Conservation (phyloP, 2,797 vertebrate species). For the Ptychobarbus kaznakovi region DNA sequence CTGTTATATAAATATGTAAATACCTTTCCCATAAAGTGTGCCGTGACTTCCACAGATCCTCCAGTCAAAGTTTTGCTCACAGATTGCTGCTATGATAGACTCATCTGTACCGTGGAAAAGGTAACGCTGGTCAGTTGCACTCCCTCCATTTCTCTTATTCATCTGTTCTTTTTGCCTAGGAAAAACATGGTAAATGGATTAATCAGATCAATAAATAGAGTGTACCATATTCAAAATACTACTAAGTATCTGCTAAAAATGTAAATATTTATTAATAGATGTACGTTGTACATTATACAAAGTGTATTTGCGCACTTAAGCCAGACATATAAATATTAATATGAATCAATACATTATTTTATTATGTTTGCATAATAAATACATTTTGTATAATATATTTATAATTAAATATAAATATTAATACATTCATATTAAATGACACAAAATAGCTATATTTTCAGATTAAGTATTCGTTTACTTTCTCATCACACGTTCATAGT, state of each 20-base stretch:
- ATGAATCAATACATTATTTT: background rate
- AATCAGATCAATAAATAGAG: background rate
- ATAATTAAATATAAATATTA: background rate
- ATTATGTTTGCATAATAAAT: background rate
- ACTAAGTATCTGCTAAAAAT: background rate
- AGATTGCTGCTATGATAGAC: slow-evolving; percentile 75
- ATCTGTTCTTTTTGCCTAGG: slow-evolving; percentile 82
- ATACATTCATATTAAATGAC: background rate
- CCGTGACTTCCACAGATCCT: slow-evolving; percentile 79
- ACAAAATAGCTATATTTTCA: background rate
- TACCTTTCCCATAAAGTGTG: slow-evolving; percentile 81
- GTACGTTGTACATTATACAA: background rate
- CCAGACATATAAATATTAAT: background rate
- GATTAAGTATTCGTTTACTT: background rate
- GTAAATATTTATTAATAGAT: background rate
- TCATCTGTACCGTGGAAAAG: slow-evolving; percentile 81
- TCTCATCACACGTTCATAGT: no score
- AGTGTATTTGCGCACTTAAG: background rate
- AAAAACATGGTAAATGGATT: background rate
- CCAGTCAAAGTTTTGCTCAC: slow-evolving; percentile 87
- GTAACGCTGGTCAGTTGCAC: slow-evolving; percentile 67
- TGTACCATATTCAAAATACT: background rate
- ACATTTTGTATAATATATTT: background rate
- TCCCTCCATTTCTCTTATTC: slow-evolving; percentile 70
- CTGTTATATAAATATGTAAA: slow-evolving; percentile 42